Conservation (phyloP, 1,140 invertebrate genomes). For the Lysiphlebus fabarum region DNA sequence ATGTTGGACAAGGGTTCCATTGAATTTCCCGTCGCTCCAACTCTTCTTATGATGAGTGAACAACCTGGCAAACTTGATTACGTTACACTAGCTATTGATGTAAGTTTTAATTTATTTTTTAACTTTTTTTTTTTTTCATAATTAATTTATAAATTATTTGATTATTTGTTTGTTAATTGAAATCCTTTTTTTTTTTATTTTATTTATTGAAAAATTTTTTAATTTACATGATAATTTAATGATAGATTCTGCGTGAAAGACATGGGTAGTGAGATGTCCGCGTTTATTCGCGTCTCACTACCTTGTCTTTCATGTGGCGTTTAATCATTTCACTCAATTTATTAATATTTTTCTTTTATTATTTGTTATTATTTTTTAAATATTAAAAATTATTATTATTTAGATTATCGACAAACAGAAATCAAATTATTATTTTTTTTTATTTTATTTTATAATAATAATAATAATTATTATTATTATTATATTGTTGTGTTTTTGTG, state of each 20-base stretch:
- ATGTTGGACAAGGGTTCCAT: slow-evolving; percentile 60
- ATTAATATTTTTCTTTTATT: neutral
- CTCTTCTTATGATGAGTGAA: slow-evolving; percentile 34
- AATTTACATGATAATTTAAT: slow-evolving; percentile 15
- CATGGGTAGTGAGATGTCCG: slow-evolving; percentile 92
- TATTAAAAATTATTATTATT: neutral
- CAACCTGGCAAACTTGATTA: slow-evolving; percentile 51
- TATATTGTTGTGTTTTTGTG: neutral
- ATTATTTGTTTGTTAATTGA: too few relatives aligned
- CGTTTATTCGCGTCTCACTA: slow-evolving; percentile 73
- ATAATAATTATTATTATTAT: neutral
- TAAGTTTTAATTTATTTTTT: slow-evolving; percentile 43
- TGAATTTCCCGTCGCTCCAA: slow-evolving; percentile 54
- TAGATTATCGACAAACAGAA: neutral
- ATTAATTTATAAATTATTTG: too few relatives aligned
- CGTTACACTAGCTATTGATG: slow-evolving; percentile 47
- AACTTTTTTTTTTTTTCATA: slow-evolving; percentile 7
- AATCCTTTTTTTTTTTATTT: too few relatives aligned
- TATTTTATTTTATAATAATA: neutral
- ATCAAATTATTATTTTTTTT: neutral
- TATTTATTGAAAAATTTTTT: slow-evolving; percentile 1
- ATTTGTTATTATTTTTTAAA: neutral
- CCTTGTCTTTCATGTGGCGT: slow-evolving; percentile 84
- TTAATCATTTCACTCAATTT: slow-evolving; percentile 25
- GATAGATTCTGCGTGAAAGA: slow-evolving; percentile 70